Evolutionary conservation across 2,888 invertebrate species (phyloP).

Genomic region (Eupelmus urozonus): DNA sequence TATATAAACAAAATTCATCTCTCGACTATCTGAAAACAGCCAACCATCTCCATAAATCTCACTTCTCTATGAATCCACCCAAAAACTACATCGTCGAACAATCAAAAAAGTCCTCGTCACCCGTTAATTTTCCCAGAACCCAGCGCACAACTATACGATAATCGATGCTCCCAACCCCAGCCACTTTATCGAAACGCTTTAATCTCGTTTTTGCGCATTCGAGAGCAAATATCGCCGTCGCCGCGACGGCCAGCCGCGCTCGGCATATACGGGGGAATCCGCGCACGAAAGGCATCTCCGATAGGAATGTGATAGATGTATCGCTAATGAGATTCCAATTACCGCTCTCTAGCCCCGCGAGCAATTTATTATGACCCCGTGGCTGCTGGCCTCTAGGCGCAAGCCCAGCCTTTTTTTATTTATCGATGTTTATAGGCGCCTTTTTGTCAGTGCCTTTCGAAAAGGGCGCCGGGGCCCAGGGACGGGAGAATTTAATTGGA

Average conservation of each 20-base stretch:
- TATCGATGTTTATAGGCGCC: background rate
- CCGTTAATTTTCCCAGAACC: too few relatives aligned
- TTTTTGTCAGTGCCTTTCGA: background rate
- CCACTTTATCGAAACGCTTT: conserved; percentile 30
- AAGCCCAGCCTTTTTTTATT: background rate
- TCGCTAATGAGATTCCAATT: conserved; percentile 49
- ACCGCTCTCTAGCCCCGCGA: background rate
- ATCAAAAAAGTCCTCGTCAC: too few relatives aligned
- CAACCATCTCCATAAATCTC: too few relatives aligned
- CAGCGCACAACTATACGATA: too few relatives aligned
- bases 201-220: background rate
- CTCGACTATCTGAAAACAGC: too few relatives aligned
- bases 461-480: background rate
- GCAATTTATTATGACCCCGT: conserved; percentile 19
- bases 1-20: too few relatives aligned
- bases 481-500: conserved; percentile 11
- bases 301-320: conserved; percentile 41
- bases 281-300: conserved; percentile 11
- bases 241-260: too few relatives aligned
- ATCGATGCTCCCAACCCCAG: too few relatives aligned
- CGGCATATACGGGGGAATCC: too few relatives aligned
- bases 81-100: too few relatives aligned
- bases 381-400: background rate
- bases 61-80: too few relatives aligned
- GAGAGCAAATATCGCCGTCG: background rate